These are phyloP conservation scores for Hypomesus transpacificus DNA, from an alignment of 2,113 vertebrate genomes.

Conservation along the genomic window DNA sequence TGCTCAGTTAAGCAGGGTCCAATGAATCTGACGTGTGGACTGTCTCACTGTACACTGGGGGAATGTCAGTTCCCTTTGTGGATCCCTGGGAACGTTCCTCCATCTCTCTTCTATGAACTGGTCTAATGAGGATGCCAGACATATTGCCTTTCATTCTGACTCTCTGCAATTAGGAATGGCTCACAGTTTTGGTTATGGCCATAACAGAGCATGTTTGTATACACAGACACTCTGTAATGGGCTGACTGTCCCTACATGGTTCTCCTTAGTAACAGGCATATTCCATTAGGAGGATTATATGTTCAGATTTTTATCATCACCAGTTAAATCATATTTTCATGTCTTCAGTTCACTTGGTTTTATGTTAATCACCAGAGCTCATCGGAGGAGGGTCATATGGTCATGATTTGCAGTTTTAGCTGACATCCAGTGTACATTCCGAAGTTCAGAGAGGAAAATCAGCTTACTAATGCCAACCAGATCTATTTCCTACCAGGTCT, in stretches of 20 bases:
- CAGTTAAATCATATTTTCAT: slow-evolving; percentile 43
- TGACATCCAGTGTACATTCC: slow-evolving; percentile 62
- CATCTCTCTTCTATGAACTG: slow-evolving; percentile 65
- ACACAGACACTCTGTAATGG: slow-evolving; percentile 60
- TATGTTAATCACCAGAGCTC: slow-evolving; percentile 47
- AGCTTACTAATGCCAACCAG: slow-evolving; percentile 60
- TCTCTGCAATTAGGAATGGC: slow-evolving; percentile 66
- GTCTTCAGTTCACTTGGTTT: slow-evolving; percentile 43
- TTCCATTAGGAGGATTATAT: slow-evolving; percentile 43
- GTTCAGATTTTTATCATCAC: slow-evolving; percentile 22
- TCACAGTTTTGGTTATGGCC: slow-evolving; percentile 65
- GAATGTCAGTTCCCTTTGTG: slow-evolving; percentile 72
- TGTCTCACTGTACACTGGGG: slow-evolving; percentile 59
- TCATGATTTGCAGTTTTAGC: slow-evolving; percentile 70
- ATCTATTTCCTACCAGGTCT: slow-evolving; percentile 54
- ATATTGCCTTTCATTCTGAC: slow-evolving; percentile 72
- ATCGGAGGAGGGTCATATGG: slow-evolving; percentile 62
- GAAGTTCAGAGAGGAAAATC: slow-evolving; percentile 61
- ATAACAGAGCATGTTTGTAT: slow-evolving; percentile 62
- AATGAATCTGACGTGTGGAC: slow-evolving; percentile 44
- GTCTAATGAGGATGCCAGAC: slow-evolving; percentile 70
- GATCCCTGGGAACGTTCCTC: slow-evolving; percentile 68
- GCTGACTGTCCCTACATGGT: slow-evolving; percentile 47
- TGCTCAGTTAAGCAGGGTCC: slow-evolving; percentile 46
- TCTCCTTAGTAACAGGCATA: slow-evolving; percentile 36